Base-by-base conservation (phyloP, 1,140 invertebrate genomes). In the Psix sp. region DNA sequence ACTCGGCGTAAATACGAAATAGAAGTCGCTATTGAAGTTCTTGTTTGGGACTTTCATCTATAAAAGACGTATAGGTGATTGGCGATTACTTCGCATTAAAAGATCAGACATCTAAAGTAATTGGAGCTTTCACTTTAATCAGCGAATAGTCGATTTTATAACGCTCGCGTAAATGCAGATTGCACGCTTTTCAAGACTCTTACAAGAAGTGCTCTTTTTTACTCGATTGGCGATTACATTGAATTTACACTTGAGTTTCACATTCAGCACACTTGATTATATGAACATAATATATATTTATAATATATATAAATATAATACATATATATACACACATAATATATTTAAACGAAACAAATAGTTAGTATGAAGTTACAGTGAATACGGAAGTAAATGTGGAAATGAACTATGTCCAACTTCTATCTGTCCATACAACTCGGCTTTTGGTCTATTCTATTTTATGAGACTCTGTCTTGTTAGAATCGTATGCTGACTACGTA, bases 341-440 rank as follows among this genome's bases (percentile, higher is more conserved):
- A 65, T 63, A 48, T 38, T 67, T 38, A 52, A 59, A 59, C 65
- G 54, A 68, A 74, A 67, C 71, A 63, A 67, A 68, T 74, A 68
- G 72, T 65, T 68, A 29, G 10, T 5, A 13, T 11, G 5, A 26
- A 74, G 51, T 74, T 68, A 54, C 49, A 38, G 16, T 26, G 57
- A 67, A 48, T 63, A 21, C 35, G 38, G 39, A 62, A 74, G 62
- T 45, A 62, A 66, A 68, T 70, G 59, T 70, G 52, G 59, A 65
- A 74, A 65, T 70, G 40, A 74, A 74, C 65, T 68, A 68, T 74
- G 57, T 65, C 43, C 48, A 68, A 74, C 51, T 74, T 38, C 49
- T 45, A 66, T 62, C 57, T 74, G 59, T 74, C 57, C 72, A 63
- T 52, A 42, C 43, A 11, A 42, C 31, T 43, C 26, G 9, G 4